phyloP scores from a whole-genome alignment of 2,888 invertebrate genomes.

The Pseudococcus viburni region DNA sequence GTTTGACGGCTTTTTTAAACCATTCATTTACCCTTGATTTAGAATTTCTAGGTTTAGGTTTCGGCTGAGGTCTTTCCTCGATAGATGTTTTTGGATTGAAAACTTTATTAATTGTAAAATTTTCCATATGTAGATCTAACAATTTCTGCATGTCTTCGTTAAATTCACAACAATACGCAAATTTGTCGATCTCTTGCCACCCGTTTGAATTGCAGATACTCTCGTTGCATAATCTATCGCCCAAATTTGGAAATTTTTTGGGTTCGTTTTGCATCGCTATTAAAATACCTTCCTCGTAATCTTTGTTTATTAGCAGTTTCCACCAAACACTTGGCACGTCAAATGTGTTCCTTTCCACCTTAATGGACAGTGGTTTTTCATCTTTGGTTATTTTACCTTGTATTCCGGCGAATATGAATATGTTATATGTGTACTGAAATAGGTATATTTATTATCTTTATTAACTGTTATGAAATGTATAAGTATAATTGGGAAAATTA shows the following conservation, averaged over 20 bases:
- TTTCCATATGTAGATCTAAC: background rate
- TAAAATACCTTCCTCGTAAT: background rate
- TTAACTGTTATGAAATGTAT: too few relatives aligned
- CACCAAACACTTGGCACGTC: background rate
- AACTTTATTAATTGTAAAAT: background rate
- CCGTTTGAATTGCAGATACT: background rate
- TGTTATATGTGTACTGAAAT: background rate
- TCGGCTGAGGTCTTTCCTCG: background rate
- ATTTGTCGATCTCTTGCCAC: background rate
- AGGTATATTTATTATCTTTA: too few relatives aligned
- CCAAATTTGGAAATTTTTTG: too few relatives aligned
- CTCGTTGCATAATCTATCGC: background rate
- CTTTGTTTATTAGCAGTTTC: background rate
- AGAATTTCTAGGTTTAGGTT: background rate
- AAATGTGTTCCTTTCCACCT: background rate
- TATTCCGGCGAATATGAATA: background rate
- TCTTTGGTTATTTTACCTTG: background rate
- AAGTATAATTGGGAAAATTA: too few relatives aligned
- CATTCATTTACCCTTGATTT: background rate
- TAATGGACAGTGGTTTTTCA: background rate
- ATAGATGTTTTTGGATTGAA: background rate
- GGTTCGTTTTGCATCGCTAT: constrained; percentile 11
- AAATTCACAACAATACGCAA: background rate
- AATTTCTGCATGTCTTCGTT: background rate
- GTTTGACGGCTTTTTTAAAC: background rate